These are phyloP conservation scores for Napeogenes inachia DNA, from an alignment of 2,888 invertebrate species.

Conservation along the genomic window DNA sequence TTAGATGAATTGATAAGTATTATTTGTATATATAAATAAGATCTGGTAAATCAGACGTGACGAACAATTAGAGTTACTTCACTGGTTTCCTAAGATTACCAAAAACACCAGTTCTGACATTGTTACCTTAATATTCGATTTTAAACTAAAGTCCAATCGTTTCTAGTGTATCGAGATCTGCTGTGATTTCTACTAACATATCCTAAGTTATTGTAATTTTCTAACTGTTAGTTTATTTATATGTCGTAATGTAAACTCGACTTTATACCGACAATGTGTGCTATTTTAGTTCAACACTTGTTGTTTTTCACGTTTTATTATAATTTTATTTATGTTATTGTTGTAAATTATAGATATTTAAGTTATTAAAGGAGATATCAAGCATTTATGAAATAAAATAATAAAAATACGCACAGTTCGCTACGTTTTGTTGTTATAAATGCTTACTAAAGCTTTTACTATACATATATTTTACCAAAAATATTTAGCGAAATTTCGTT, in stretches of 20 bases:
- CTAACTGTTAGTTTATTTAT: constrained; percentile 41
- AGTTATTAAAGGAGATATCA: constrained; percentile 9
- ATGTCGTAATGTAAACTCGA: constrained; percentile 34
- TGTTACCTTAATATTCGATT: constrained; percentile 21
- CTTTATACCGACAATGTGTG: constrained; percentile 7
- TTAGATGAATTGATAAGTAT: constrained; percentile 6
- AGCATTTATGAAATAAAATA: constrained; percentile 11
- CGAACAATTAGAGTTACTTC: constrained; percentile 17
- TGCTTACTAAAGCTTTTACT: constrained; percentile 6
- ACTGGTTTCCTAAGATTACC: constrained; percentile 25
- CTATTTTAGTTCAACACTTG: constrained; percentile 55
- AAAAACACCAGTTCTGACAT: constrained; percentile 19
- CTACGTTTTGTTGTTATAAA: constrained; percentile 3
- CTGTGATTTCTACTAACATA: constrained; percentile 67
- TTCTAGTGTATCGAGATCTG: constrained; percentile 49
- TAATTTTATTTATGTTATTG: constrained; percentile 15
- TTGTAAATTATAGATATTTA: constrained; percentile 19
- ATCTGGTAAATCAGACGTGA: neutral
- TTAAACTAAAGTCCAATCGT: constrained; percentile 13
- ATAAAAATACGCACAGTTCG: neutral
- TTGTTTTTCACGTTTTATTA: constrained; percentile 24
- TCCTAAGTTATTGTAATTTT: constrained; percentile 36
- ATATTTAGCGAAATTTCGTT: constrained; percentile 25
- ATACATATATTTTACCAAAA: constrained; percentile 29
- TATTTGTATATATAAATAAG: constrained; percentile 9